Base-by-base conservation (phyloP, 2,888 invertebrate species). In the Uloborus plumipes region DNA sequence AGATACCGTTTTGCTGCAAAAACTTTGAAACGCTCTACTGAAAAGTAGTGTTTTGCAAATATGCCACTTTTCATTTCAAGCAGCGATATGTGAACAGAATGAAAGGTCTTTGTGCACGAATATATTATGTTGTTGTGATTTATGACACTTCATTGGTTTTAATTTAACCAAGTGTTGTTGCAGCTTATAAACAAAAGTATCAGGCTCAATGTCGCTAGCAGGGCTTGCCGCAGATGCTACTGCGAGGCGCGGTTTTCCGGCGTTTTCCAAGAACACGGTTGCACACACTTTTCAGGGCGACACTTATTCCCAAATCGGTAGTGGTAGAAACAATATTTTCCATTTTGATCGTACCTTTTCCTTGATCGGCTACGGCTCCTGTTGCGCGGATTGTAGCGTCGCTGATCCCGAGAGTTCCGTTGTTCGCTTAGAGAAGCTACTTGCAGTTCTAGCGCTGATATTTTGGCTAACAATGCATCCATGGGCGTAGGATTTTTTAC, bases 111-210 rank as follows among this genome's bases (percentile, higher is more conserved):
- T 31, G 7, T 31, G 31, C 2, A 31, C 31, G 31, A 31, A 31
- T 31, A 31, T 31, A 4, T 2, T 7, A 4, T 31, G 2, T 31
- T 31, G 31, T 31, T 2, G 7, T 2, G 7, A 2, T 31, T 31
- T 2, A 2, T 31, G 2, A 20, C 31, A 49, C 20, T 61, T 22
- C 26, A 53, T 59, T 58, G 59, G 58, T 49, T 71, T 59, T 18
- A 71, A 71, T 7, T 49, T 71, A 22, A 22, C 47, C 49, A 59
- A 59, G 22, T 71, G n/a, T n/a, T n/a, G n/a, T n/a, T n/a, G n/a
- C n/a, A n/a, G n/a, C n/a, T n/a, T n/a, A n/a, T n/a, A n/a, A n/a
- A 26, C 26, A 26, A 26, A 26, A 3, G 26, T 26, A 3, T 26
- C 26, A 26, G 26, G 26, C 2, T 26, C 2, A 26, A 26, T 26